A percentile compares a stretch with the other conserved stretches of the same genome.
phyloP scores from a whole-genome alignment of 2,888 invertebrate species.

The Chaitophorus viminalis region DNA sequence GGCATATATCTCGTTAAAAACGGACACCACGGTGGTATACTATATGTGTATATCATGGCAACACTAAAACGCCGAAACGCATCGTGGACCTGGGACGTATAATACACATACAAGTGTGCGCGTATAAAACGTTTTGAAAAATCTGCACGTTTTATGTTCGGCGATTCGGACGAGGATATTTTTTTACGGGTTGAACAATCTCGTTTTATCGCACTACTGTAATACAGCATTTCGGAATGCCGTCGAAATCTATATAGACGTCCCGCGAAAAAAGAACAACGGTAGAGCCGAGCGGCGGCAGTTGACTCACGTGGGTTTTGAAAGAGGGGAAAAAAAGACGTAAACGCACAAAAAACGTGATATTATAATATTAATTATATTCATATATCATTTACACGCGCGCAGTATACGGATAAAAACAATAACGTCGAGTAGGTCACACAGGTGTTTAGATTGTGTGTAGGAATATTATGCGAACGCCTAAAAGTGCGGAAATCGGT shows the following conservation, averaged over 20 bases:
- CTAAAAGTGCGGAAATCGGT: slow-evolving; percentile 39
- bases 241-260: slow-evolving; percentile 17
- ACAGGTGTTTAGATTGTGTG: slow-evolving; percentile 34
- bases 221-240: slow-evolving; percentile 34
- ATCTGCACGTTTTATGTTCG: slow-evolving; percentile 6
- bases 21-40: not conserved
- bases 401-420: slow-evolving; percentile 6
- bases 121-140: not conserved
- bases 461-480: not conserved
- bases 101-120: not conserved
- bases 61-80: not conserved
- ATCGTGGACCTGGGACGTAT: no score
- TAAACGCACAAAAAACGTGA: no score
- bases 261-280: not conserved
- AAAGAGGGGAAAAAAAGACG: not conserved
- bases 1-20: slow-evolving; percentile 24
- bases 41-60: not conserved
- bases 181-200: slow-evolving; percentile 42
- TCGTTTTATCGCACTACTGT: slow-evolving; percentile 21
- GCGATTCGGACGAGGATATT: not conserved
- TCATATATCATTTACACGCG: not conserved
- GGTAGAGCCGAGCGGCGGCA: not conserved
- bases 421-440: slow-evolving; percentile 47
- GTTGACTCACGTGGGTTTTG: slow-evolving; percentile 23
- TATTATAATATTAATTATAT: no score